Conservation (phyloP, 2,797 vertebrate species). For the Micropoecilia bifurca region DNA sequence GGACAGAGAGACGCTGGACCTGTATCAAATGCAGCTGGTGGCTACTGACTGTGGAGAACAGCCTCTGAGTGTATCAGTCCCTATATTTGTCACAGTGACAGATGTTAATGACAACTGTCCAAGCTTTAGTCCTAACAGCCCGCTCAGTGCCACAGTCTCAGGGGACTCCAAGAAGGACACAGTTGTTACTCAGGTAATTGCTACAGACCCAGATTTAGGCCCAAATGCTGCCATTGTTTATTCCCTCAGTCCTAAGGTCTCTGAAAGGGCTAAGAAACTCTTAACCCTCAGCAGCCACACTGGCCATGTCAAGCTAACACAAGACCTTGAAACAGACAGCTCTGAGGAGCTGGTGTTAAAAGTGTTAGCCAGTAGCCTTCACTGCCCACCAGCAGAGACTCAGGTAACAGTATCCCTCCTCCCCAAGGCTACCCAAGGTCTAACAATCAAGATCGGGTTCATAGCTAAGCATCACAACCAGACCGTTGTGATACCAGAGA, state of each 20-base stretch:
- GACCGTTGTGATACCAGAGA: conserved; percentile 82
- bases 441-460: conserved; percentile 80
- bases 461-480: conserved; percentile 80
- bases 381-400: conserved; percentile 78
- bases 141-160: conserved; percentile 59
- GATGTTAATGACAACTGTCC: conserved; percentile 87
- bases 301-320: conserved; percentile 76
- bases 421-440: conserved; percentile 67
- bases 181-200: conserved; percentile 75
- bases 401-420: conserved; percentile 78
- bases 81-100: conserved; percentile 77
- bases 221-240: conserved; percentile 79
- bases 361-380: conserved; percentile 75
- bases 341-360: conserved; percentile 76
- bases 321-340: conserved; percentile 67
- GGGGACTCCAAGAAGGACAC: conserved; percentile 65
- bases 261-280: conserved; percentile 71
- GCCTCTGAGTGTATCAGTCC: conserved; percentile 71
- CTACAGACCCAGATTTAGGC: conserved; percentile 79
- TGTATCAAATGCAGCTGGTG: conserved; percentile 75
- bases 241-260: conserved; percentile 81
- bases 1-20: conserved; percentile 79
- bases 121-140: conserved; percentile 67
- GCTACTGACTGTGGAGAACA: conserved; percentile 72
- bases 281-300: conserved; percentile 78